These are phyloP conservation scores for Platypus cylindrus DNA, from an alignment of 2,888 invertebrate genomes.

Conservation along the genomic window DNA sequence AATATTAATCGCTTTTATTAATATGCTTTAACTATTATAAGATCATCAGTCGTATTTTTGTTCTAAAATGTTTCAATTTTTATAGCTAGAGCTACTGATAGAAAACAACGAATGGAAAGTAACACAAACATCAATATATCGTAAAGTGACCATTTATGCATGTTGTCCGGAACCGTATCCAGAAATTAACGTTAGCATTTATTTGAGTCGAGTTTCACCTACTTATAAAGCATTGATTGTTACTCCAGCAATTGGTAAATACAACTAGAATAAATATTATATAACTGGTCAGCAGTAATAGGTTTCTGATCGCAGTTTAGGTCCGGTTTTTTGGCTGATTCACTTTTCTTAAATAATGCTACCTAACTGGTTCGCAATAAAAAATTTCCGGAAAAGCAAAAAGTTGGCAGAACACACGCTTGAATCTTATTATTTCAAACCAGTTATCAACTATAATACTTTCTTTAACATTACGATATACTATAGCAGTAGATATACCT, in stretches of 20 bases:
- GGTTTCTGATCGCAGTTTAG: too few relatives aligned
- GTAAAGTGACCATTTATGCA: constrained; percentile 34
- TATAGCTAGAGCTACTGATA: constrained; percentile 25
- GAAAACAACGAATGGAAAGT: constrained; percentile 41
- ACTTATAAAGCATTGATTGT: constrained; percentile 48
- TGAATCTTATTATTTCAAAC: too few relatives aligned
- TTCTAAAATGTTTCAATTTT: constrained; percentile 10
- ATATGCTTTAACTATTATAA: not conserved
- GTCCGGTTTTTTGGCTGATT: too few relatives aligned
- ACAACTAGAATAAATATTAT: too few relatives aligned
- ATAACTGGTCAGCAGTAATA: too few relatives aligned
- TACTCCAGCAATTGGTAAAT: constrained; percentile 49
- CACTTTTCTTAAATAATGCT: too few relatives aligned
- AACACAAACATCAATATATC: constrained; percentile 30
- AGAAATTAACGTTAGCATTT: constrained; percentile 39
- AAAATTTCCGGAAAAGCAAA: too few relatives aligned
- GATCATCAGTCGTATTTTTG: not conserved
- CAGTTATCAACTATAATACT: too few relatives aligned
- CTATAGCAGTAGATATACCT: too few relatives aligned
- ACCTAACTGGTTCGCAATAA: too few relatives aligned
- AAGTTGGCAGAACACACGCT: too few relatives aligned
- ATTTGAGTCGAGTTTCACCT: constrained; percentile 42
- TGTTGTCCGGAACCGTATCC: constrained; percentile 47
- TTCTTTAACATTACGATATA: too few relatives aligned
- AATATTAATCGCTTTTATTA: not conserved